phyloP scores from a whole-genome alignment of 1,140 invertebrate species.

The Drosophila parabipectinata region DNA sequence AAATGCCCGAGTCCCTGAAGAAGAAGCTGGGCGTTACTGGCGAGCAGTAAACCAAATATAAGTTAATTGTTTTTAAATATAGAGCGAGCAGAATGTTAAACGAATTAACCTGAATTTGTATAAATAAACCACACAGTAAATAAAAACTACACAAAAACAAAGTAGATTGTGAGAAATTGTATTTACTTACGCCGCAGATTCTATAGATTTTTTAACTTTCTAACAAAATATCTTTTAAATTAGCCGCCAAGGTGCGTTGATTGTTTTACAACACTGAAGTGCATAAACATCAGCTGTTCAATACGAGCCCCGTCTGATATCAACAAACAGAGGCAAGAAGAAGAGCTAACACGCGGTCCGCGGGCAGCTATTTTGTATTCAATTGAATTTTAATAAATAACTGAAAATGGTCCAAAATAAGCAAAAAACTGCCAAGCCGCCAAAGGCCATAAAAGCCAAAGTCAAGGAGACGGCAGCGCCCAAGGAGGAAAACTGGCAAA shows the following conservation, averaged over 20 bases:
- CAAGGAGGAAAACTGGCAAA: constrained; percentile 69
- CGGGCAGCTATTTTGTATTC: constrained; percentile 7
- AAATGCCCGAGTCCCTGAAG: constrained; percentile 98
- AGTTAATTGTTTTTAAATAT: constrained; percentile 63
- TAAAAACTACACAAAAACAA: constrained; percentile 49
- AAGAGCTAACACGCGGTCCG: constrained; percentile 54
- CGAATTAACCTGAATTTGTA: constrained; percentile 55
- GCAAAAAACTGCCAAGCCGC: constrained; percentile 19
- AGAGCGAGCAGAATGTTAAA: constrained; percentile 62
- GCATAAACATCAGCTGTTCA: constrained; percentile 20
- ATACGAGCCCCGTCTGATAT: constrained; percentile 37
- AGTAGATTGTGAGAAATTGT: background rate
- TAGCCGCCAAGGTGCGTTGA: background rate
- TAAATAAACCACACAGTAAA: constrained; percentile 60
- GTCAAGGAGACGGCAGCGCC: background rate
- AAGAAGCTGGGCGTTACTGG: constrained; percentile 88
- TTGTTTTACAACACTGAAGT: constrained; percentile 18
- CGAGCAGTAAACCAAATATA: constrained; percentile 52
- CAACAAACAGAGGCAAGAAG: constrained; percentile 42
- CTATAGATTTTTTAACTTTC: background rate
- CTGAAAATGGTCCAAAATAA: constrained; percentile 34
- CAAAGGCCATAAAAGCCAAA: background rate
- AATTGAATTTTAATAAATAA: constrained; percentile 17
- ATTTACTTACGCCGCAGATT: background rate
- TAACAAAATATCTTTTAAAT: background rate